Evolutionary conservation across 2,113 vertebrate genomes (phyloP), one percentile per base, ranked within the genome.

Genomic region (Seriola rivoliana): DNA sequence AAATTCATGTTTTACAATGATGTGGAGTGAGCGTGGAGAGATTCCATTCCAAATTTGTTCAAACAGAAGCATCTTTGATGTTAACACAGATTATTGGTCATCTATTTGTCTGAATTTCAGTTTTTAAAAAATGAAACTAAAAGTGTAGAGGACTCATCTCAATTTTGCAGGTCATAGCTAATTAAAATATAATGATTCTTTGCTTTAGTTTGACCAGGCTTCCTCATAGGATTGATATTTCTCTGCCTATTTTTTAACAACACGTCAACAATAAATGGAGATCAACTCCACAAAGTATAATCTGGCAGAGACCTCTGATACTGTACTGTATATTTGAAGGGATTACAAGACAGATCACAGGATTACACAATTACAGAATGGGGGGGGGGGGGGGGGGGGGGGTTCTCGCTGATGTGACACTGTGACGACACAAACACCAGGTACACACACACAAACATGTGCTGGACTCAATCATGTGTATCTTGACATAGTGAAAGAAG

Each of bases 341-440:
- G 91, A 91, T 93, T 93, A 93, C 87, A 87, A 68, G 42, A 55
- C n/a, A 1, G 74, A 91, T 91, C 84, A 85, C 69, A 38, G 91
- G 90, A 93, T 94, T 92, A 92, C 80, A 89, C 89, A 93, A 86
- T 91, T 91, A 90, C 85, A 78, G 74, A 75, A 66, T 40, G 78
- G 63, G 58, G 52, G 59, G 42, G 57, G 70, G 66, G 59, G 78
- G n/a, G n/a, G n/a, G n/a, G n/a, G 40, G 29, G 66, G 59, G 32
- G 52, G 38, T 29, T 16, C 11, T 25, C 21, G 11, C 29, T 62
- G n/a, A 46, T 62, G 44, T 81, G 81, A 75, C 55, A 63, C 57
- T 75, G 29, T 40, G 62, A 83, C 8, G 4, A 70, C 36, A 72
- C 16, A 2, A 78, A 70, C 54, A 65, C 29, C 67, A 69, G 44